Evolutionary conservation across 2,888 invertebrate genomes (phyloP), one percentile per base, ranked within the genome.

Genomic region (Dasypogon diadema): DNA sequence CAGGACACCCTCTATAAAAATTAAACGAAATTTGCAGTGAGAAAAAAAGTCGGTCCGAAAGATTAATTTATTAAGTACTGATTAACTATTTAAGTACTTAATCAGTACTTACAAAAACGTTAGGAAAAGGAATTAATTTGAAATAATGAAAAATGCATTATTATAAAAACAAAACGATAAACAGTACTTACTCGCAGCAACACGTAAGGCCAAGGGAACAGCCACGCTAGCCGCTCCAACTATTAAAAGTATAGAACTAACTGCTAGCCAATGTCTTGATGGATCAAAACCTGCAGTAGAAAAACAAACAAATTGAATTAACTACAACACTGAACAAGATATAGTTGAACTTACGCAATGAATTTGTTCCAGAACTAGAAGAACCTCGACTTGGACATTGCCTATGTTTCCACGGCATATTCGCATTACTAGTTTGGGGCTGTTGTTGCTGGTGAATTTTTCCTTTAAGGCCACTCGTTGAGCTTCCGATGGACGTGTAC

Each of bases 201-300:
- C 92, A 82, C 93, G 90, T 83, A 93, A 88, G 70, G 93, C 93
- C 81, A 93, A 88, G 5, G 93, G 93, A 22, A 93, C 93, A 22
- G 93, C 93, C 78, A 93, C 93, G 81, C 93, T 93, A 73, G 93
- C 93, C 77, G 93, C 92, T 74, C 93, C 93, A 68, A 93, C 93
- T 81, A 93, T 89, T 82, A 93, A 87, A 80, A 93, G 90, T 79
- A 93, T 89, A 78, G 92, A 91, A 77, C 92, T 91, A 81, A 93
- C 92, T 81, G 92, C 91, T 86, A 92, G 91, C 92, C 93, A 93
- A 80, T 93, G 92, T 79, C 91, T 90, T 81, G 88, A 87, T 72
- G 88, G 88, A 82, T 90, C 89, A 82, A 89, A 87, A 83, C 88
- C 89, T 89, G 83, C 4, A 55, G 34, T 22, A 26, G 54, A 30